Evolutionary conservation across 2,888 invertebrate genomes (phyloP).

Genomic region (Hoplodrina blanda): DNA sequence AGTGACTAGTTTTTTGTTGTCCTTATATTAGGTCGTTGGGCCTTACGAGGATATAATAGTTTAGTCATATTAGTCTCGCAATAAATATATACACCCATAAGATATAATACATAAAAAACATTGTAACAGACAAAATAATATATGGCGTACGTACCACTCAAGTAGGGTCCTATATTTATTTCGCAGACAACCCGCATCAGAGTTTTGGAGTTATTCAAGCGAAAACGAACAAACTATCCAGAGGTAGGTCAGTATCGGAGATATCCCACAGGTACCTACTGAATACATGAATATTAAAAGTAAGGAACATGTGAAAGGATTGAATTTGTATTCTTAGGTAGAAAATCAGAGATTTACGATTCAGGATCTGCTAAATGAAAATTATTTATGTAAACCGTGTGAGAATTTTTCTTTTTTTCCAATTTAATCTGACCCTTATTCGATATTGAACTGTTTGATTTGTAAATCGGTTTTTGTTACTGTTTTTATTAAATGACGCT

Average conservation of each 20-base stretch:
- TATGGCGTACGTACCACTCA: background rate
- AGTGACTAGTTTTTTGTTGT: no score
- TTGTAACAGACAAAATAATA: no score
- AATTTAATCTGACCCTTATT: background rate
- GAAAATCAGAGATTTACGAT: slow-evolving; percentile 20
- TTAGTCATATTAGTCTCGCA: no score
- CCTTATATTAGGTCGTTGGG: no score
- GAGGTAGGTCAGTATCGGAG: slow-evolving; percentile 30
- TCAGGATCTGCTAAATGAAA: slow-evolving; percentile 6
- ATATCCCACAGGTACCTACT: slow-evolving; percentile 23
- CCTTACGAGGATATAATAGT: no score
- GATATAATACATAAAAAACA: no score
- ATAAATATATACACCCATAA: no score
- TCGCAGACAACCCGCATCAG: slow-evolving; percentile 35
- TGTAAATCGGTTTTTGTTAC: background rate
- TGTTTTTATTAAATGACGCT: no score
- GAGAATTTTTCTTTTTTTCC: background rate
- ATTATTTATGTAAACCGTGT: slow-evolving; percentile 12
- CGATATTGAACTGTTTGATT: background rate
- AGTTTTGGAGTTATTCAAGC: slow-evolving; percentile 33
- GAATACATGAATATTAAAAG: slow-evolving; percentile 43
- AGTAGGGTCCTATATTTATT: slow-evolving; percentile 28
- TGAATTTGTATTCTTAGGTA: slow-evolving; percentile 12
- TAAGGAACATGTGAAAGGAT: slow-evolving; percentile 4
- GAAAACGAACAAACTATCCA: slow-evolving; percentile 42